Conservation (phyloP, 2,888 invertebrate species). For the Lasioglossum calceatum region DNA sequence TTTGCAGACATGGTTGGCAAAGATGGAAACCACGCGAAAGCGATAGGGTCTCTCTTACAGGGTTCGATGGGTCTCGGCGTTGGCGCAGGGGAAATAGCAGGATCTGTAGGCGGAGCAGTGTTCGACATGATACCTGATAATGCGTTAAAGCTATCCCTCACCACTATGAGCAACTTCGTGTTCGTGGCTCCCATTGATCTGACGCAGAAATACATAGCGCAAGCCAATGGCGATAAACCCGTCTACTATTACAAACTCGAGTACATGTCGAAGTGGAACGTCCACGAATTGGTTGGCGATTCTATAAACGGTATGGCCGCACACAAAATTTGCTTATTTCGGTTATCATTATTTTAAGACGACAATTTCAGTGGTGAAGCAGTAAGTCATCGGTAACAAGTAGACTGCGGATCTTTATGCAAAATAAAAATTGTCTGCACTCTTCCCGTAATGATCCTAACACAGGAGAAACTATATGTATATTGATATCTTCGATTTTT, state of each 20-base stretch:
- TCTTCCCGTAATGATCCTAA: too few relatives aligned
- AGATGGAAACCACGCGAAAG: neutral
- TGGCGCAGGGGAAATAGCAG: neutral
- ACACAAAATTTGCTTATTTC: neutral
- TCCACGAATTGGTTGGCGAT: neutral
- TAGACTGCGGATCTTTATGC: too few relatives aligned
- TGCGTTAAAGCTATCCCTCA: fast-evolving
- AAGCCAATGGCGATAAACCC: neutral
- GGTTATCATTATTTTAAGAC: neutral
- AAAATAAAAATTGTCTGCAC: too few relatives aligned
- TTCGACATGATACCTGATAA: fast-evolving
- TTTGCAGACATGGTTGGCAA: neutral
- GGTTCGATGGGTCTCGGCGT: neutral
- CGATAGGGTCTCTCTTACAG: neutral
- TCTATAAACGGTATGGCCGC: neutral
- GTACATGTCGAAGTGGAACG: neutral
- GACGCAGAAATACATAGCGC: neutral
- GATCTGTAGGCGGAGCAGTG: fast-evolving
- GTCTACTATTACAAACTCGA: neutral
- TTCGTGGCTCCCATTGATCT: neutral
- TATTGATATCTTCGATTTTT: too few relatives aligned
- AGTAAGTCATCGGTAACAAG: neutral
- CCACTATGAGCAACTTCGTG: fast-evolving
- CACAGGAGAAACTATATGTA: too few relatives aligned
- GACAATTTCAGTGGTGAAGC: neutral